phyloP scores from a whole-genome alignment of 2,797 vertebrate species.

The Alfaro cultratus region DNA sequence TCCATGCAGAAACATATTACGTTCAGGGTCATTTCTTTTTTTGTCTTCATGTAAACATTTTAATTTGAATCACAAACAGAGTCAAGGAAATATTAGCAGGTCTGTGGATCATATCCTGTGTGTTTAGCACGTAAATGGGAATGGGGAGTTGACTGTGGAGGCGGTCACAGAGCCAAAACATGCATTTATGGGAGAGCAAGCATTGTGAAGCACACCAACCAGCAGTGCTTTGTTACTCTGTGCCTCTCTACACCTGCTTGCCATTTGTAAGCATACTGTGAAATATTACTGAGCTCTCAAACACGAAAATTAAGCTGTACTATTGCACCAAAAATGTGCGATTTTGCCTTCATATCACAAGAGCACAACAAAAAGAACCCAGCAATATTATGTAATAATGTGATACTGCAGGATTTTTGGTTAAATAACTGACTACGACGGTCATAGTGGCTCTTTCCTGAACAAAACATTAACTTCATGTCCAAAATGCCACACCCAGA shows the following conservation, averaged over 20 bases:
- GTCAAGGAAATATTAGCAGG: neutral
- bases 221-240: neutral
- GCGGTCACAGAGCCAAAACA: neutral
- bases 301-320: neutral
- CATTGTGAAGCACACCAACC: neutral
- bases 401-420: neutral
- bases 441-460: neutral
- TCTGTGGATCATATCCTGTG: neutral
- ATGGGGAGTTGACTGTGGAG: neutral
- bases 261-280: neutral
- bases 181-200: neutral
- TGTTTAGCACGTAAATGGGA: neutral
- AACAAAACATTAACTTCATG: neutral
- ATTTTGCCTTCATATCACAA: neutral
- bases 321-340: neutral
- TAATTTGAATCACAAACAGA: neutral
- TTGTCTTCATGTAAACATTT: neutral
- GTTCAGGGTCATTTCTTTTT: neutral
- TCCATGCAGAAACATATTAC: neutral
- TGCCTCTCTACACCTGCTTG: neutral
- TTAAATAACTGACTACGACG: neutral
- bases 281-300: neutral
- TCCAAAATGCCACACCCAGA: slow-evolving; percentile 8
- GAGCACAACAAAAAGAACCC: neutral
- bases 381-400: neutral